Evolutionary conservation across 2,888 invertebrate genomes (phyloP), one percentile per base, ranked within the genome.

Genomic region (Gastracanthus pulcherrimus): DNA sequence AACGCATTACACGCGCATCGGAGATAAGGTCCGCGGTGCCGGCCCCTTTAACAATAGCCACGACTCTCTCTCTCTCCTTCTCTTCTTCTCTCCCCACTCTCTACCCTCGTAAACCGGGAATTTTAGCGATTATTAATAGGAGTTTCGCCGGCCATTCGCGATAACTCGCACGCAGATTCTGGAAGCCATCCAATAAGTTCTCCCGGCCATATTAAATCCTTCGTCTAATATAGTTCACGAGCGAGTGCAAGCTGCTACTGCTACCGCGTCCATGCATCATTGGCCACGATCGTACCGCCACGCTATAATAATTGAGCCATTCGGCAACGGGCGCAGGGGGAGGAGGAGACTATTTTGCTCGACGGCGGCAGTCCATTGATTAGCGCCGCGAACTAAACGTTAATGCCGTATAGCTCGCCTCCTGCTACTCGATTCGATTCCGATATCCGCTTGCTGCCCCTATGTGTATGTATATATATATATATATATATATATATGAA

Each of bases 161-260:
- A 80, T 80, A 80, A 76, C 76, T 76, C 67, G 60, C 34, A n/a
- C 34, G n/a, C 38, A 38, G 31, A 71, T 76, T 81, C 77, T 76
- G 82, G 75, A 70, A 71, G 78, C 66, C 71, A 38, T 76, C 82
- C 78, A 75, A 79, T 82, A 79, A 82, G 70, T 79, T 79, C 36
- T 55, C n/a, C 41, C 66, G 19, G 38, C 60, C 75, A 38, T 75
- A 80, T 75, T 75, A 80, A 80, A 69, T 75, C 74, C 45, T 36
- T 45, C 45, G 55, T 23, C 70, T 77, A 77, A 77, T 69, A 77
- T 29, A 77, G 48, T 55, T 55, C 23, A 34, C 55, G 38, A 23
- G 19, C 60, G 13, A 31, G 41, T 23, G 26, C 13, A 38, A 16
- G n/a, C 29, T 34, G 34, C 31, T 34, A n/a, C 62, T 34, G 19